Evolutionary conservation across 30 jellyfish, hydroid and myxozoan genomes (phyloP), one percentile per base, ranked within the genome.

Genomic region (Hydractinia symbiolongicarpus): DNA sequence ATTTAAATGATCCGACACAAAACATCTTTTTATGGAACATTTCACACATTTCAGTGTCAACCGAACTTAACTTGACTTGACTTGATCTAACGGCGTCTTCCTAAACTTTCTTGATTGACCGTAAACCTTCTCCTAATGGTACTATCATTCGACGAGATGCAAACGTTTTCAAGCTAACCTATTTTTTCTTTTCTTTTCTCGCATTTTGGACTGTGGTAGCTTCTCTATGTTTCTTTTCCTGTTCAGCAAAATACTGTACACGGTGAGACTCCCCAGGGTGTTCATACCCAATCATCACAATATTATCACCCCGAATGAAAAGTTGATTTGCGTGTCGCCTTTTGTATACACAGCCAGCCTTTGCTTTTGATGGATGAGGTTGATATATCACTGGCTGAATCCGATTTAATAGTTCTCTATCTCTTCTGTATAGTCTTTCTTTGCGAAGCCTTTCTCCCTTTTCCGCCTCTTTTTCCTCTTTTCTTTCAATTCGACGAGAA

Each of bases 241-340:
- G 44, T 30, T 30, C 44, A 2, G 44, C 44, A 60, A 60, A 60
- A 15, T 68, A 15, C 15, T 68, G n/a, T 68, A 20, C 15, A 68
- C n/a, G 54, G 50, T 11, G n/a, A 15, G 49, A 15, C 54, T 20
- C 49, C 1, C 44, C 55, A 19, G 85, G 74, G 15, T 60, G 44
- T 19, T 83, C 95, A 58, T 70, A 84, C 53, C 96, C 95, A 72
- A 90, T 96, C 94, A 90, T 81, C 15, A 86, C 94, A 5, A 90
- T 74, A 70, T 90, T 90, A 70, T 90, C 97, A 44, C 97, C 97
- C 55, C 97, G 93, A 44, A 90, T 83, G 66, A 90, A 86, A 10
- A 90, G 55, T 77, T 90, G 97, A 86, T 90, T 90, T 13, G 86
- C 86, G 66, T 91, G 96, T 61, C 96, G 61, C 67, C 86, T 76